Evolutionary conservation across 2,888 invertebrate genomes (phyloP).

Genomic region (Scrobipalpa atriplicella): DNA sequence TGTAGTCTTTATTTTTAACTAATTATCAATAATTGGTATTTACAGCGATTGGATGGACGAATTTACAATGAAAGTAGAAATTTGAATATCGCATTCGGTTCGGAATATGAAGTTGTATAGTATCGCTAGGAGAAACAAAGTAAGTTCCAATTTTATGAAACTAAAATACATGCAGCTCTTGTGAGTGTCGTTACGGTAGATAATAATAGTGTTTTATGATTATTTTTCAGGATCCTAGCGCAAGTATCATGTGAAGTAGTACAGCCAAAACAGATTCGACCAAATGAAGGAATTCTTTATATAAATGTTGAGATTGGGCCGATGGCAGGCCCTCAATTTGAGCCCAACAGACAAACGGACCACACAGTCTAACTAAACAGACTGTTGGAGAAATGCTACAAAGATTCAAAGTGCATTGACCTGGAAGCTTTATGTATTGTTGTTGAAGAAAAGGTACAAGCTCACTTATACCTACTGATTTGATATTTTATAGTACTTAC

Average conservation of each 20-base stretch:
- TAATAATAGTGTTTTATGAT: not conserved
- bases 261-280: slow-evolving; percentile 91
- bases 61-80: slow-evolving; percentile 88
- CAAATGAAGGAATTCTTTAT: slow-evolving; percentile 93
- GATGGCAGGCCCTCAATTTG: slow-evolving; percentile 93
- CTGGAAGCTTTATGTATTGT: slow-evolving; percentile 97
- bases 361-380: slow-evolving; percentile 89
- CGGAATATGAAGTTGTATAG: slow-evolving; percentile 91
- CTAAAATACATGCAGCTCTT: not conserved
- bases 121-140: slow-evolving; percentile 91
- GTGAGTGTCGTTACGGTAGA: too few relatives aligned
- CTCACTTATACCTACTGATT: too few relatives aligned
- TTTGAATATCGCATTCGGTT: slow-evolving; percentile 88
- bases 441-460: slow-evolving; percentile 92
- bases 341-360: slow-evolving; percentile 89
- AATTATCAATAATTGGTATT: slow-evolving; percentile 35
- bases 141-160: slow-evolving; percentile 57
- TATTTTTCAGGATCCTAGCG: slow-evolving; percentile 87
- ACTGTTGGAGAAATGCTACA: slow-evolving; percentile 93
- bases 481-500: too few relatives aligned
- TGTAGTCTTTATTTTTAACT: not conserved
- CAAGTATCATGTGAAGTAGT: slow-evolving; percentile 95
- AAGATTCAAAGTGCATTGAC: slow-evolving; percentile 95
- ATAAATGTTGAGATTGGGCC: slow-evolving; percentile 94
- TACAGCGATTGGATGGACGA: slow-evolving; percentile 91